Evolutionary conservation across 2,888 invertebrate genomes (phyloP), one percentile per base, ranked within the genome.

Genomic region (Machimus rusticus): DNA sequence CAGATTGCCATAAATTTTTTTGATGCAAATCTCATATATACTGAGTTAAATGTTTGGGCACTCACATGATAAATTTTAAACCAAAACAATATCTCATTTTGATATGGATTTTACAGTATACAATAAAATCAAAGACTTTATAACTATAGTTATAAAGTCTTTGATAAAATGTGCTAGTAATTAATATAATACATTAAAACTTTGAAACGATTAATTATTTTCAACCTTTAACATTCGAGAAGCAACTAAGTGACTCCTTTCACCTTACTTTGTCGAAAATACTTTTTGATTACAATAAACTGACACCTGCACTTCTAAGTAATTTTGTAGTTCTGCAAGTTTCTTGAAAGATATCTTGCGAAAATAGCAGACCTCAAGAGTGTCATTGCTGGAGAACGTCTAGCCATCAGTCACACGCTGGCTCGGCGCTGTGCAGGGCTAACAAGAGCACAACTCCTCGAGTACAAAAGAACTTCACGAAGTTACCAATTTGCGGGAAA

Each of bases 401-500:
- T 66, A 19, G 19, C 66, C 66, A 66, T 66, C 66, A 66, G 66
- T 66, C 66, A 66, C 66, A 66, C 66, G 66, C 28, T 28, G 23
- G 66, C 3, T 19, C 5, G 51, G 51, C 1, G 16, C 51, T 5
- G 1, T 51, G 16, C 66, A 66, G 66, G 23, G 28, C 66, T 23
- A 66, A 19, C 66, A 14, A 28, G 66, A 23, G 66, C 66, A 34
- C 31, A 66, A 19, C 19, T 66, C n/a, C 28, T 23, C 23, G 28
- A 66, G 66, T 23, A 77, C 77, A 77, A 77, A 39, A 39, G 77
- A 39, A 77, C 39, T 77, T 77, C 77, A 39, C 6, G n/a, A 77
- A 77, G 39, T 77, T 77, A 19, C 77, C 77, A 77, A 77, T 77
- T 77, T 77, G 31, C 34, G 77, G 39, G 39, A 77, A 77, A 77